phyloP scores from a whole-genome alignment of 2,113 vertebrate genomes.

The Garra rufa region DNA sequence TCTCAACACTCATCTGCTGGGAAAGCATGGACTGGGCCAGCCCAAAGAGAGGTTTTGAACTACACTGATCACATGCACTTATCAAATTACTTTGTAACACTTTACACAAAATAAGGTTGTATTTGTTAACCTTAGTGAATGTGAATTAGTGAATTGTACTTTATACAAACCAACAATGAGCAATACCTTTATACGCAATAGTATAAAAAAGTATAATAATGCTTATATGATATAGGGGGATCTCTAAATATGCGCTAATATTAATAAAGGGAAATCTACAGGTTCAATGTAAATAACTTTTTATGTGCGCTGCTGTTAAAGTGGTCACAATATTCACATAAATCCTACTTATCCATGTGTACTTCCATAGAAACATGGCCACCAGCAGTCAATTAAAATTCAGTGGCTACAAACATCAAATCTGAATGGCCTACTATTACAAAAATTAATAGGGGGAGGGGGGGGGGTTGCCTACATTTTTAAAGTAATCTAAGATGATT shows the following conservation, averaged over 20 bases:
- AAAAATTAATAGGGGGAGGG: too few relatives aligned
- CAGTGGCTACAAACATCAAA: too few relatives aligned
- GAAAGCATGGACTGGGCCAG: slow-evolving; percentile 95
- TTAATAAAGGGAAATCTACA: too few relatives aligned
- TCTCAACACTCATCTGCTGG: slow-evolving; percentile 93
- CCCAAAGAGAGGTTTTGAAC: slow-evolving; percentile 90
- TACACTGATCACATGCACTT: neutral
- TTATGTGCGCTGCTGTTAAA: neutral
- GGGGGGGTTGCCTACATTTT: too few relatives aligned
- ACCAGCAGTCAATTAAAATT: neutral
- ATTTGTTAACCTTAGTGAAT: neutral
- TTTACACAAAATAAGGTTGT: neutral
- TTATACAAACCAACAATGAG: neutral
- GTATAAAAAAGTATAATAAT: neutral
- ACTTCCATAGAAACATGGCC: neutral
- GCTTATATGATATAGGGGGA: neutral
- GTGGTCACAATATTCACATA: neutral
- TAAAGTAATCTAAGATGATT: too few relatives aligned
- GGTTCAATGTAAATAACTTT: neutral
- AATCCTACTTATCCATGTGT: neutral
- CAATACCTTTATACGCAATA: neutral
- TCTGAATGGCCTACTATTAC: too few relatives aligned
- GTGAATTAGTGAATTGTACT: too few relatives aligned
- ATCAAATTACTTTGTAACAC: neutral
- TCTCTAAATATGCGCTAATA: too few relatives aligned